Conservation (phyloP, 1,140 invertebrate species). For the Formica selysi region DNA sequence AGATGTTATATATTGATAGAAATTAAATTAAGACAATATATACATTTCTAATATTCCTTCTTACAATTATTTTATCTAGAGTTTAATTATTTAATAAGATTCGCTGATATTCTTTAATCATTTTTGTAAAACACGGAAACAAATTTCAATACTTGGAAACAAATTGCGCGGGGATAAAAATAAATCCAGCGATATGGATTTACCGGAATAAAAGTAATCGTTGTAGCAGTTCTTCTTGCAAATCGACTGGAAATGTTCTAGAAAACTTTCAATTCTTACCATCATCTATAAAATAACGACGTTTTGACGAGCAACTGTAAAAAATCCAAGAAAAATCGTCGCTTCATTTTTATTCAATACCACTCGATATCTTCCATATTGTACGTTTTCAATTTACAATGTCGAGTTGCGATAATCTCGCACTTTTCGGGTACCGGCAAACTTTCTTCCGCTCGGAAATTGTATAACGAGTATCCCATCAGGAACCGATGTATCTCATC, state of each 20-base stretch:
- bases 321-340: constrained; percentile 12
- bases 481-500: constrained; percentile 1
- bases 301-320: neutral
- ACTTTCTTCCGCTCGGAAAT: constrained; percentile 19
- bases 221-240: neutral
- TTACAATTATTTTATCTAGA: neutral
- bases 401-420: constrained; percentile 21
- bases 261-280: neutral
- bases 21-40: constrained; percentile 29
- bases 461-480: constrained; percentile 24
- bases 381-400: constrained; percentile 22
- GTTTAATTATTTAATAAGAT: constrained; percentile 1
- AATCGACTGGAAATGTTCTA: neutral
- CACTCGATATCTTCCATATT: neutral
- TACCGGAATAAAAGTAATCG: neutral
- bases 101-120: neutral
- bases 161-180: neutral
- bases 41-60: neutral
- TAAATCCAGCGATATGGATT: neutral
- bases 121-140: neutral
- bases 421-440: neutral
- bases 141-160: neutral
- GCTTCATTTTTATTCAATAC: constrained; percentile 20
- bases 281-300: neutral
- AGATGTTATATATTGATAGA: neutral